Percentiles rank a stretch among this genome's conserved stretches.
Evolutionary conservation across 2,888 invertebrate genomes (phyloP).

Genomic region (Idaea dimidiata): DNA sequence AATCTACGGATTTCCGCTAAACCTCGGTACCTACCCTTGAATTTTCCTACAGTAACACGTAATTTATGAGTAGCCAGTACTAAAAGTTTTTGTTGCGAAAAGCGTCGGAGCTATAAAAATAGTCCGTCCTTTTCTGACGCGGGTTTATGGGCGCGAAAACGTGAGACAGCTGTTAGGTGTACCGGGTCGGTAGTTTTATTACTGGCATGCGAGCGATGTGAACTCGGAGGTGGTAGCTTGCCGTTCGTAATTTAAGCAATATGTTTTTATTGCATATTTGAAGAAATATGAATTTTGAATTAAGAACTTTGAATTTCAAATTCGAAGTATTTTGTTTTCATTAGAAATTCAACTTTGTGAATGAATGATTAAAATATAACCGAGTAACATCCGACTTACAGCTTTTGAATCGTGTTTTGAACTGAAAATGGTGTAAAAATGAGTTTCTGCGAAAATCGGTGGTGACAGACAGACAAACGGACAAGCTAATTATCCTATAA

Average conservation of each 20-base stretch:
- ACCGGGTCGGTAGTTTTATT: conserved; percentile 70
- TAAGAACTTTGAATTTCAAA: neutral
- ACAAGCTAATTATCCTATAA: too few relatives aligned
- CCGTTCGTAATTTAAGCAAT: neutral
- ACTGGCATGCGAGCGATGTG: conserved; percentile 49
- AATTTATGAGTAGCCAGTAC: conserved; percentile 74
- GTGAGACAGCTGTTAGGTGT: conserved; percentile 58
- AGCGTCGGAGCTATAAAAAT: conserved; percentile 66
- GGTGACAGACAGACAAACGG: too few relatives aligned
- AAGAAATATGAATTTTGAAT: neutral
- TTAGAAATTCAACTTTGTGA: too few relatives aligned
- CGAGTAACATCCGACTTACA: too few relatives aligned
- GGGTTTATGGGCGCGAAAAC: conserved; percentile 68
- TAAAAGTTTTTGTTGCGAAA: conserved; percentile 78
- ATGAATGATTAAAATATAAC: too few relatives aligned
- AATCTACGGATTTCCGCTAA: conserved; percentile 5
- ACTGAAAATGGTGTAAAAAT: too few relatives aligned
- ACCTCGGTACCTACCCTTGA: conserved; percentile 34
- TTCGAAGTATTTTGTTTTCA: neutral
- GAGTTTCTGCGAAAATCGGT: too few relatives aligned
- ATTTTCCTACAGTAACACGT: conserved; percentile 58
- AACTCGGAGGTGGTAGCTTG: conserved; percentile 12
- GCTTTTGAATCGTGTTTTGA: too few relatives aligned
- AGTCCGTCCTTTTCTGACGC: conserved; percentile 57
- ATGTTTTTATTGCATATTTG: neutral